Percentiles rank a stretch among this genome's conserved stretches.
These are phyloP conservation scores for Zaprionus capensis DNA, from an alignment of 1,140 invertebrate genomes.

Conservation along the genomic window DNA sequence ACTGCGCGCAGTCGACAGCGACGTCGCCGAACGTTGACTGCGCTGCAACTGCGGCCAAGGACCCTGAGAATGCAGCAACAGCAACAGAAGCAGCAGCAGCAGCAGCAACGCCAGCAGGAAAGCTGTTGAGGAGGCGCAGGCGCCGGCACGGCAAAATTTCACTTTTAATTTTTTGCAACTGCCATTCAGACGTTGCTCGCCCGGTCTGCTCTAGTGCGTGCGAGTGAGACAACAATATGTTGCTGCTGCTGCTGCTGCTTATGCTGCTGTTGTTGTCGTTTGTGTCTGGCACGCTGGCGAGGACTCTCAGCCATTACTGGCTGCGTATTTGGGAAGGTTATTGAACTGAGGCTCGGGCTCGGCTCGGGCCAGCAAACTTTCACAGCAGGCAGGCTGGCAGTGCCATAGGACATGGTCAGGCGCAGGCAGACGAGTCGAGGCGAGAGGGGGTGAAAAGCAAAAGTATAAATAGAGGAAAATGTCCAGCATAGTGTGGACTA, in stretches of 20 bases:
- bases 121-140: slow-evolving; percentile 55
- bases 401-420: no score
- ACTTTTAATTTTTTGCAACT: slow-evolving; percentile 83
- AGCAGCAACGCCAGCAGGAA: slow-evolving; percentile 37
- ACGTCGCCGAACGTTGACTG: slow-evolving; percentile 13
- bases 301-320: slow-evolving; percentile 45
- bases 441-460: slow-evolving; percentile 39
- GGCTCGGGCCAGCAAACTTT: slow-evolving; percentile 36
- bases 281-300: slow-evolving; percentile 59
- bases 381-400: slow-evolving; percentile 25
- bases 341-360: slow-evolving; percentile 40
- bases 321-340: slow-evolving; percentile 49
- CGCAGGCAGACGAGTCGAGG: no score
- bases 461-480: slow-evolving; percentile 41
- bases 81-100: slow-evolving; percentile 9
- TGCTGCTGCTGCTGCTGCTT: slow-evolving; percentile 9
- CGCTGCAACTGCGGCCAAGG: slow-evolving; percentile 76
- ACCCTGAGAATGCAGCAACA: slow-evolving; percentile 59
- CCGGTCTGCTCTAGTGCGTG: slow-evolving; percentile 33
- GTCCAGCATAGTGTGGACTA: neutral
- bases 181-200: slow-evolving; percentile 44
- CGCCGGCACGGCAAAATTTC: slow-evolving; percentile 71
- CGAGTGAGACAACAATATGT: slow-evolving; percentile 62
- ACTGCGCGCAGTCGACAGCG: slow-evolving; percentile 7
- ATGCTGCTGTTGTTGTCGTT: slow-evolving; percentile 54